These are phyloP conservation scores for Bothrops jararaca DNA, from an alignment of 2,113 vertebrate genomes.

Conservation along the genomic window DNA sequence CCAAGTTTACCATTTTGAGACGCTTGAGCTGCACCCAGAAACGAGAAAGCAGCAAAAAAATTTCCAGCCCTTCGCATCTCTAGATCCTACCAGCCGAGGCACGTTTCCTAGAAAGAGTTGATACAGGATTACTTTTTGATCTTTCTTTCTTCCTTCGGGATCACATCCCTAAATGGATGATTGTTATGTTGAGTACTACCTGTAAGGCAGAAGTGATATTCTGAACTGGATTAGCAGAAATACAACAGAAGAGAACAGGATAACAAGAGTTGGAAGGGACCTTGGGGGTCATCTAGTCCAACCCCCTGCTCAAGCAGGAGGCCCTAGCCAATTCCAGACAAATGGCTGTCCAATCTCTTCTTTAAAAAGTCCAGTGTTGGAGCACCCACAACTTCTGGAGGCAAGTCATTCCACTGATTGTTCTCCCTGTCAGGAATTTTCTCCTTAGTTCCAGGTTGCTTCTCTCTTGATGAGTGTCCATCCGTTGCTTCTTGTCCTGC, in stretches of 20 bases:
- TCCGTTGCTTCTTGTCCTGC: not conserved
- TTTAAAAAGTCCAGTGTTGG: not conserved
- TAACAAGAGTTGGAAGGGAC: too few species aligned
- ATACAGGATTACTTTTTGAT: not conserved
- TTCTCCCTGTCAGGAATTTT: not conserved
- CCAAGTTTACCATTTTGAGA: not conserved
- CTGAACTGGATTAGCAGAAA: not conserved
- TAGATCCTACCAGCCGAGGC: not conserved
- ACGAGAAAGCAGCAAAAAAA: not conserved
- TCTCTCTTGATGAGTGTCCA: not conserved
- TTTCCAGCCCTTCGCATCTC: not conserved
- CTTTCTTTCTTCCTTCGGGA: not conserved
- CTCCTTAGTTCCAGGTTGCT: not conserved
- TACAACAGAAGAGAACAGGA: not conserved
- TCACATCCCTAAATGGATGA: too few species aligned
- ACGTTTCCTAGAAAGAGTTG: not conserved
- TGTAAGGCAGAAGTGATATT: not conserved
- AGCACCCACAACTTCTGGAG: not conserved
- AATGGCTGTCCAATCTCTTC: too few species aligned
- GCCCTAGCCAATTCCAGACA: too few species aligned
- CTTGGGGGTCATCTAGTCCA: not conserved
- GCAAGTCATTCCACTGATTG: accelerated
- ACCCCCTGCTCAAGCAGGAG: too few species aligned
- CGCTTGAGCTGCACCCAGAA: not conserved
- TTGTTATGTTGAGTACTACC: too few species aligned